These are phyloP conservation scores for Phragmatobia fuliginosa DNA, from an alignment of 2,888 invertebrate species.

Conservation along the genomic window DNA sequence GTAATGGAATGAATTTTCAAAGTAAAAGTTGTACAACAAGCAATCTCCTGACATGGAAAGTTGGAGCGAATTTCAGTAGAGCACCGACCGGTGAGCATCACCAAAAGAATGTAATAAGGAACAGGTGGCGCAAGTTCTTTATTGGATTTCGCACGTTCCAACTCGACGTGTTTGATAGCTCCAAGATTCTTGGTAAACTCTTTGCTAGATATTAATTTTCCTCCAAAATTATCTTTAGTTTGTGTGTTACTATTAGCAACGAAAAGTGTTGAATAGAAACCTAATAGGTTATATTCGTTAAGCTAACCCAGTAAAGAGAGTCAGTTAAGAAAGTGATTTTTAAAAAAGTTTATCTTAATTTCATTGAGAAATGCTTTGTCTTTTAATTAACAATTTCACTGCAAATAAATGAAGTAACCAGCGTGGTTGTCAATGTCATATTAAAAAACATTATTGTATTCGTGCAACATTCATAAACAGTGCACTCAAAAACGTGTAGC, in stretches of 20 bases:
- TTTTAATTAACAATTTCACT: background rate
- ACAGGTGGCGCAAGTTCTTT: slow-evolving; percentile 84
- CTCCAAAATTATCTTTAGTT: slow-evolving; percentile 65
- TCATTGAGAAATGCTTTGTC: background rate
- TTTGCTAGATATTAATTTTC: slow-evolving; percentile 78
- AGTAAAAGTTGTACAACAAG: slow-evolving; percentile 82
- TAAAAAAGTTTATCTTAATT: slow-evolving; percentile 33
- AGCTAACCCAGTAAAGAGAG: slow-evolving; percentile 33
- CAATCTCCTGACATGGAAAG: slow-evolving; percentile 81
- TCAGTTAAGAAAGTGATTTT: slow-evolving; percentile 22
- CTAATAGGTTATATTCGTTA: slow-evolving; percentile 37
- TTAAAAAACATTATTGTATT: slow-evolving; percentile 13
- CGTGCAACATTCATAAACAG: slow-evolving; percentile 18
- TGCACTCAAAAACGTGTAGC: slow-evolving; percentile 17
- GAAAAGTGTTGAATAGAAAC: slow-evolving; percentile 23
- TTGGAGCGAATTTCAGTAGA: slow-evolving; percentile 75
- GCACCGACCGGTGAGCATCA: slow-evolving; percentile 73
- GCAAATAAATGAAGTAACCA: background rate
- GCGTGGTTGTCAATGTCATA: background rate
- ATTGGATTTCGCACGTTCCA: slow-evolving; percentile 85
- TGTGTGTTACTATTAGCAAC: slow-evolving; percentile 40
- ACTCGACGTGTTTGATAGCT: slow-evolving; percentile 83
- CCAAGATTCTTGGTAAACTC: slow-evolving; percentile 83
- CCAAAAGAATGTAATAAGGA: slow-evolving; percentile 85
- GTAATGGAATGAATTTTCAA: slow-evolving; percentile 82